Evolutionary conservation across 2,888 invertebrate genomes (phyloP), one percentile per base, ranked within the genome.

Genomic region (Phaedon cochleariae): DNA sequence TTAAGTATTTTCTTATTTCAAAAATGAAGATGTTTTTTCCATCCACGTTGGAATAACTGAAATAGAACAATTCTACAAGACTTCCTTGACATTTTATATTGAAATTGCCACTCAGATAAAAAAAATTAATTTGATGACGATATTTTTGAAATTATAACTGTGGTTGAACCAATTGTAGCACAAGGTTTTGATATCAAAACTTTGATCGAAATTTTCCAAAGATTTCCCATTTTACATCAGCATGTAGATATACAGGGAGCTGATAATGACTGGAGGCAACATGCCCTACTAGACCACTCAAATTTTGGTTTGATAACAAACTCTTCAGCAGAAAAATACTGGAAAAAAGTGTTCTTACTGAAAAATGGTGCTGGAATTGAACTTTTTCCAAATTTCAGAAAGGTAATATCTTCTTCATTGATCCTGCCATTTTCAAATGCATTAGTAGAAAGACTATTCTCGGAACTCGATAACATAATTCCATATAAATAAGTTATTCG

Each of bases 91-190:
- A 10, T 69, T 66, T 64, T 69, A 64, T 51, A 61, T 67, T 2
- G 52, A 62, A 62, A n/a, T 67, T 21, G 59, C 55, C 10, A 49
- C 48, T 61, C 57, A 51, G 15, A 41, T 60, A 62, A 69, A 64
- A 46, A 64, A 37, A 64, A 66, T 21, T 67, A 48, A 18, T 74
- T 73, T 69, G 29, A 49, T 17, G 71, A 73, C 55, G 31, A 41
- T 12, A 59, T 71, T n/a, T 73, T 65, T 61, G 67, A 74, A n/a
- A 58, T 70, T 20, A 29, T 74, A 49, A 34, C 29, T 22, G 59
- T 71, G 34, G 59, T 74, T 45, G 67, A 73, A 20, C 60, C 65
- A 20, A 20, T 7, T 46, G 45, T 31, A 9, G 55, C 65, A 26
- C 70, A 69, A 62, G 59, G 58, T 12, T 73, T 67, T 29, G 41